Conservation (phyloP, 2,113 vertebrate genomes). For the Cranoglanis bouderius region DNA sequence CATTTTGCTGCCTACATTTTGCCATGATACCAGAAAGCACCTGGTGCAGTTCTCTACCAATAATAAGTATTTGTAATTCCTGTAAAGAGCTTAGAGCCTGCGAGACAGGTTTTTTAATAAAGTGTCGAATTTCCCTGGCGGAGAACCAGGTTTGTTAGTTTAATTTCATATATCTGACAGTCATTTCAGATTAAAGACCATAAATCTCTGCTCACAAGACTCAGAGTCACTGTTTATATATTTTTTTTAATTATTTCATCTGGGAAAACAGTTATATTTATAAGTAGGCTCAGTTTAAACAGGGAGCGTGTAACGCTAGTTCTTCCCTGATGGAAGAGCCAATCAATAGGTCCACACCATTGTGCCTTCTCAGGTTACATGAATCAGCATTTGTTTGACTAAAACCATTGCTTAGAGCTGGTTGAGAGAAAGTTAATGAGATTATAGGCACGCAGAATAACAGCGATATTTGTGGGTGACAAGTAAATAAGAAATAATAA, state of each 20-base stretch:
- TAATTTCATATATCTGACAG: slow-evolving; percentile 46
- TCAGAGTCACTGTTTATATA: slow-evolving; percentile 43
- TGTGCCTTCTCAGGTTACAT: slow-evolving; percentile 42
- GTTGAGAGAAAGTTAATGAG: slow-evolving; percentile 22
- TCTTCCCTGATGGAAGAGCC: slow-evolving; percentile 37
- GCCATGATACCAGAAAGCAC: slow-evolving; percentile 37
- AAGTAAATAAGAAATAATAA: slow-evolving; percentile 26
- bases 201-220: slow-evolving; percentile 33
- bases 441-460: background rate
- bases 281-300: slow-evolving; percentile 36
- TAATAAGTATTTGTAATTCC: slow-evolving; percentile 37
- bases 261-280: slow-evolving; percentile 41
- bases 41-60: slow-evolving; percentile 38
- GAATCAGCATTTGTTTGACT: slow-evolving; percentile 51
- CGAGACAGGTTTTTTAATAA: slow-evolving; percentile 54
- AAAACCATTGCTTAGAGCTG: slow-evolving; percentile 20
- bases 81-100: slow-evolving; percentile 41
- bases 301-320: slow-evolving; percentile 22
- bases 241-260: slow-evolving; percentile 35
- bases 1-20: slow-evolving; percentile 20
- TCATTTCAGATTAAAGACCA: slow-evolving; percentile 47
- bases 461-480: slow-evolving; percentile 11
- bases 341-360: slow-evolving; percentile 37
- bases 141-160: slow-evolving; percentile 46
- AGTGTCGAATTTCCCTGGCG: slow-evolving; percentile 46